Conservation (phyloP, 2,113 vertebrate genomes). For the Bos taurus region DNA sequence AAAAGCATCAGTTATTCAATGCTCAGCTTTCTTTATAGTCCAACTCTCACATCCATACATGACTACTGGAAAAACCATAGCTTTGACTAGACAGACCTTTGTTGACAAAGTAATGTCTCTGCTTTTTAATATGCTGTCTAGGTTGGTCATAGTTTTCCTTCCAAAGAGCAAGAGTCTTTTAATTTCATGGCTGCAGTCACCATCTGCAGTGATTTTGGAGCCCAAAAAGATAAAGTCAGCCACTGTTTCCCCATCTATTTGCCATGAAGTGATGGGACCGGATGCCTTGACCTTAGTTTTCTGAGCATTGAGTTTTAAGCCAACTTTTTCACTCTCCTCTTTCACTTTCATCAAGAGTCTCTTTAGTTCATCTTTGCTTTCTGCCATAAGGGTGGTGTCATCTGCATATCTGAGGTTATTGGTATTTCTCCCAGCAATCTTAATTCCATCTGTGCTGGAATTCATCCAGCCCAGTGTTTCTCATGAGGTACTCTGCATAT, state of each 20-base stretch:
- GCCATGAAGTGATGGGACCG: background rate
- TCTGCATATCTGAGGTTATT: background rate
- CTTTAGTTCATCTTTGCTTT: background rate
- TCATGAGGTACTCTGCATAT: background rate
- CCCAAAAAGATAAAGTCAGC: background rate
- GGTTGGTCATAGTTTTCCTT: background rate
- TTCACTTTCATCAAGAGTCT: background rate
- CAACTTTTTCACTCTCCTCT: background rate
- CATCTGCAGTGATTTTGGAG: background rate
- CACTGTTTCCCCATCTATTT: background rate
- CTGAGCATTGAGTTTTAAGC: background rate
- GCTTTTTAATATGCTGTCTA: background rate
- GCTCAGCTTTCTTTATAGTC: background rate
- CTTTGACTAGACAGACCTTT: background rate
- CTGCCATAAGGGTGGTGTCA: background rate
- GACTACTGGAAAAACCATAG: background rate
- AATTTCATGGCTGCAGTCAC: background rate
- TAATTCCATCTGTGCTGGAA: background rate
- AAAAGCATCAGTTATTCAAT: background rate
- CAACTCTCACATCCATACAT: background rate
- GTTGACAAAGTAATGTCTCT: background rate
- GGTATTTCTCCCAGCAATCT: background rate
- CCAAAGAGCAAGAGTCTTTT: background rate
- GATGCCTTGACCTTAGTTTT: background rate
- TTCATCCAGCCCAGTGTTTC: background rate